A percentile compares a stretch with the other conserved stretches of the same genome.
Evolutionary conservation across 2,113 vertebrate genomes (phyloP).

Genomic region (Cynoglossus semilaevis): DNA sequence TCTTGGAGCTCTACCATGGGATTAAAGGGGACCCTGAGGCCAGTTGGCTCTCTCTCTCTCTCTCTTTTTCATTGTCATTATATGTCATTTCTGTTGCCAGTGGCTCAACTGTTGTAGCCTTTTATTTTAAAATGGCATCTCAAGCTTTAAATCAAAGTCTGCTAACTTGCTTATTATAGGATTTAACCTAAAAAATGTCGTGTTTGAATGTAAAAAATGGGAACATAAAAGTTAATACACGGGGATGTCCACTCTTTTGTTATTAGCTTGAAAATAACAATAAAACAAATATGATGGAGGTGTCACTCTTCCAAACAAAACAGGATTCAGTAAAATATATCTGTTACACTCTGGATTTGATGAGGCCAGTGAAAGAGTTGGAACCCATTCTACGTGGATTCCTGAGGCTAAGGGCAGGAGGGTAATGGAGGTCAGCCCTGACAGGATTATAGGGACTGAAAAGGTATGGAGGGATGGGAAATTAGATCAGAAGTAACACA

Average conservation of each 20-base stretch:
- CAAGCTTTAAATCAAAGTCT: constrained; percentile 33
- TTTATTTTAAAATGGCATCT: constrained; percentile 13
- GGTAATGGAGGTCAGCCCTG: constrained; percentile 42
- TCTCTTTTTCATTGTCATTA: constrained; percentile 32
- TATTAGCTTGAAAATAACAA: no score
- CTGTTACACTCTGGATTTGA: constrained; percentile 26
- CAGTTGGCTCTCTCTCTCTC: neutral
- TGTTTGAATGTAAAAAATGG: neutral
- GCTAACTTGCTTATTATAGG: constrained; percentile 16
- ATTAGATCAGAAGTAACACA: constrained; percentile 12
- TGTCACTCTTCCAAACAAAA: constrained; percentile 3
- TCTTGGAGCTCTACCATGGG: constrained; percentile 31
- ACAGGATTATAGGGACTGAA: constrained; percentile 43
- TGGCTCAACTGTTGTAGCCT: constrained; percentile 35
- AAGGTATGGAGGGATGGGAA: constrained; percentile 37
- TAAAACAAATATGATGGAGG: constrained; percentile 16
- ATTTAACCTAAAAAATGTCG: neutral
- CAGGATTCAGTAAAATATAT: constrained; percentile 11
- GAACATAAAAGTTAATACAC: no score
- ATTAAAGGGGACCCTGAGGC: constrained; percentile 56
- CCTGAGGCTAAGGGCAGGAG: constrained; percentile 25
- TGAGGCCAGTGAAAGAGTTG: constrained; percentile 22
- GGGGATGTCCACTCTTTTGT: no score
- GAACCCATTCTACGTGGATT: constrained; percentile 36
- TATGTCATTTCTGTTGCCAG: constrained; percentile 25